These are phyloP conservation scores for Papilio polytes DNA, from an alignment of 1,140 invertebrate genomes.

Conservation along the genomic window DNA sequence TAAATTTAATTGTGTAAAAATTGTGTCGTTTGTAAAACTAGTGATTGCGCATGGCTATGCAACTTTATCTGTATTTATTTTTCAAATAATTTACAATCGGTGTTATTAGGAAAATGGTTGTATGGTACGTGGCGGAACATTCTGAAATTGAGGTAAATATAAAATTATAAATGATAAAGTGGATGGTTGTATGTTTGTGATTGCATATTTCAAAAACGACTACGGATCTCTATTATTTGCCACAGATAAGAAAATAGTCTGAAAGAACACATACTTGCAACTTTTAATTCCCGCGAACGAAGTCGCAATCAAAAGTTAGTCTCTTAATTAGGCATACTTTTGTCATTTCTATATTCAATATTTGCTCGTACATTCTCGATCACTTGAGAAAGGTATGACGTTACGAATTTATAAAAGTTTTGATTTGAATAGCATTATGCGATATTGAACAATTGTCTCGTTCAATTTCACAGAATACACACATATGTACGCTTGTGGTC, in stretches of 20 bases:
- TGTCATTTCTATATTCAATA: background rate
- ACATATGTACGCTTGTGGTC: background rate
- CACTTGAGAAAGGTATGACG: background rate
- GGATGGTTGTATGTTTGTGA: too few relatives aligned
- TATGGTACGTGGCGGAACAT: slow-evolving; percentile 62
- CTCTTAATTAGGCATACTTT: too few relatives aligned
- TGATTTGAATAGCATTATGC: background rate
- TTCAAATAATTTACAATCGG: background rate
- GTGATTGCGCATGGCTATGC: background rate
- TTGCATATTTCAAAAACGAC: too few relatives aligned
- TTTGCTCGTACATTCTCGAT: background rate
- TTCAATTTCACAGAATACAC: background rate
- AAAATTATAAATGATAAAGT: background rate
- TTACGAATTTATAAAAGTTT: slow-evolving; percentile 6
- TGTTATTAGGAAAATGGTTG: slow-evolving; percentile 61
- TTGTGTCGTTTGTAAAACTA: background rate
- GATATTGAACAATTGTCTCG: slow-evolving; percentile 1
- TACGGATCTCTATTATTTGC: too few relatives aligned
- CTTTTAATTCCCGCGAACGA: too few relatives aligned
- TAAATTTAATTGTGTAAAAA: background rate
- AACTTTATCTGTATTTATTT: background rate
- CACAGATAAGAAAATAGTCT: too few relatives aligned
- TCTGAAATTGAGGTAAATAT: slow-evolving; percentile 52
- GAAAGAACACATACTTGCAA: too few relatives aligned
- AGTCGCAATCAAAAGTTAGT: too few relatives aligned